Evolutionary conservation across 2,797 vertebrate species (phyloP).

Genomic region (Myotis planiceps): DNA sequence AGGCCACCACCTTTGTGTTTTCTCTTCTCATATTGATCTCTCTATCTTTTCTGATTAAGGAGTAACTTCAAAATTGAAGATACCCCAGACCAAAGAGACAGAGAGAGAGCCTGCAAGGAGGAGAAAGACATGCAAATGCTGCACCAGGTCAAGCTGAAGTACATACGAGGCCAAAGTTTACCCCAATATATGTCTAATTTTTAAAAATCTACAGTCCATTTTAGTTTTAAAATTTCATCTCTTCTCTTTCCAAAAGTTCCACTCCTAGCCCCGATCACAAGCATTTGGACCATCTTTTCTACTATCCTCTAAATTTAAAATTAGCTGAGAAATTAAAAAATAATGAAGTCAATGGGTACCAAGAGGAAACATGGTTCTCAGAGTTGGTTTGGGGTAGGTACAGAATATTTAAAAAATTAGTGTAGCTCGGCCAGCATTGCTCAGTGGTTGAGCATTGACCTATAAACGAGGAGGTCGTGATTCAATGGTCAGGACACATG

Average conservation of each 20-base stretch:
- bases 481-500: no score
- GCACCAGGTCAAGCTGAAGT: background rate
- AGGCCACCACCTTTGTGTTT: background rate
- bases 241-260: background rate
- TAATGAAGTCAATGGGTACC: background rate
- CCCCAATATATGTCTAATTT: background rate
- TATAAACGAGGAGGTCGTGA: no score
- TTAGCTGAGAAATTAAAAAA: conserved; percentile 3
- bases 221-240: background rate
- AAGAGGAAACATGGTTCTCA: background rate
- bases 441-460: no score
- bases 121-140: background rate
- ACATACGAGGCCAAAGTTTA: background rate
- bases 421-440: no score
- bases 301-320: background rate
- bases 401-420: background rate
- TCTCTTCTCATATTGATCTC: background rate
- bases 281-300: background rate
- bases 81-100: background rate
- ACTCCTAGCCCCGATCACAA: background rate
- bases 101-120: background rate
- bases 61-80: background rate
- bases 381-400: background rate
- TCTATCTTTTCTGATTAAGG: background rate
- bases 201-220: background rate